Evolutionary conservation across 2,797 vertebrate species (phyloP), one percentile per base, ranked within the genome.

Genomic region (Rhynchonycteris naso): DNA sequence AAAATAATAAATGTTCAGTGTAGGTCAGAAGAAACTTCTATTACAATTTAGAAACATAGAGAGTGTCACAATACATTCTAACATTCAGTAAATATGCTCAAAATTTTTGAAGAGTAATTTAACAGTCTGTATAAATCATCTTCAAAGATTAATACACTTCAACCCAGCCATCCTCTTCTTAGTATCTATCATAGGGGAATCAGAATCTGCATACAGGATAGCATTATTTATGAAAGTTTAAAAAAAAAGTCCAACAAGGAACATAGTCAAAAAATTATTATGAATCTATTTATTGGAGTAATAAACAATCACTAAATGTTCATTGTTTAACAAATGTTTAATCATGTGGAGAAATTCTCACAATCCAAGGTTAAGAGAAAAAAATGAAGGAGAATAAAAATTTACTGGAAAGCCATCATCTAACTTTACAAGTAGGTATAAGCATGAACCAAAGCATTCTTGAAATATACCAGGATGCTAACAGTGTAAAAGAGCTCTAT

Each of bases 101-200:
- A 35, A 63, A 59, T 35, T 61, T 89, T 79, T 78, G 33, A 90
- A 79, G 89, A 83, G 30, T 76, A 72, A 92, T 26, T 94, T 28
- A 88, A 15, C 21, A 72, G 18, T 81, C n/a, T 54, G 6, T 69
- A 19, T 82, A 82, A 85, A 90, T 85, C 10, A 61, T 69, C n/a
- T 43, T 84, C 69, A 80, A 80, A 79, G 58, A 59, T 75, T 84
- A 90, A 88, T 54, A 21, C 0, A 15, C 47, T 33, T 84, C 26
- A 84, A 76, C 35, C 2, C 47, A 84, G n/a, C 72, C 83, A 75
- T 56, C 2, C 18, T n/a, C 14, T 72, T 59, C 69, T 84, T 78
- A 52, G 11, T 18, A 63, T 74, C 18, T 89, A 33, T 78, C 26
- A 5, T 68, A 72, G 54, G 24, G 18, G 3, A 87, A 56, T 75